phyloP scores from a whole-genome alignment of 2,888 invertebrate species.

The Entomobrya proxima region DNA sequence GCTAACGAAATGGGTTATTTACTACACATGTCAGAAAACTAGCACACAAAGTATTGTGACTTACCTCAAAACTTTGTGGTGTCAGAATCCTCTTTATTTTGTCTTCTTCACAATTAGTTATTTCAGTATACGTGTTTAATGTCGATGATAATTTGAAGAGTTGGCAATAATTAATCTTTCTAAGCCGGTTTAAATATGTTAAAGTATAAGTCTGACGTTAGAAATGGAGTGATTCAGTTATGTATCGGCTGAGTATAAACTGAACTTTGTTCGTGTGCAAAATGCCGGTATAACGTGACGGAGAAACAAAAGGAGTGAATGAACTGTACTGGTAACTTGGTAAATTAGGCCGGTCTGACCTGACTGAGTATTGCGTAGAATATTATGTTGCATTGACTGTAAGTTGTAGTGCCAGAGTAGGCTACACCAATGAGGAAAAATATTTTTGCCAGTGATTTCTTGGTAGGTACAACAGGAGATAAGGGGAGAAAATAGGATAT shows the following conservation, averaged over 20 bases:
- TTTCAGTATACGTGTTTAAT: background rate
- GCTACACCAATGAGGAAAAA: background rate
- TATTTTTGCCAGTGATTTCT: slow-evolving; percentile 18
- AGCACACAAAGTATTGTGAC: background rate
- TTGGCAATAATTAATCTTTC: background rate
- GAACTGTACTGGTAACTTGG: background rate
- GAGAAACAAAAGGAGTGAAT: background rate
- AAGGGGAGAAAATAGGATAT: slow-evolving; percentile 6
- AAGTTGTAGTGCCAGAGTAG: background rate
- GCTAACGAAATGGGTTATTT: background rate
- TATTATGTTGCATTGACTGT: background rate
- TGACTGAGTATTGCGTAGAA: background rate
- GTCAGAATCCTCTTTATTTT: background rate
- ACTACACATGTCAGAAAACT: background rate
- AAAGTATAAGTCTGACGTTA: background rate
- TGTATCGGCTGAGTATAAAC: background rate
- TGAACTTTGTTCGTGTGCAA: slow-evolving; percentile 11
- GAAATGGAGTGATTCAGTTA: background rate
- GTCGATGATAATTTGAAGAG: background rate
- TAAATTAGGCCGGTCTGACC: background rate
- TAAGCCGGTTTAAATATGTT: background rate
- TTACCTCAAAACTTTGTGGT: background rate
- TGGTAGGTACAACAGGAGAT: slow-evolving; percentile 17
- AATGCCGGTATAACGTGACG: background rate
- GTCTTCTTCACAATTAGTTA: no score